Conservation (phyloP, 2,797 vertebrate genomes). For the Heterohyrax brucei region DNA sequence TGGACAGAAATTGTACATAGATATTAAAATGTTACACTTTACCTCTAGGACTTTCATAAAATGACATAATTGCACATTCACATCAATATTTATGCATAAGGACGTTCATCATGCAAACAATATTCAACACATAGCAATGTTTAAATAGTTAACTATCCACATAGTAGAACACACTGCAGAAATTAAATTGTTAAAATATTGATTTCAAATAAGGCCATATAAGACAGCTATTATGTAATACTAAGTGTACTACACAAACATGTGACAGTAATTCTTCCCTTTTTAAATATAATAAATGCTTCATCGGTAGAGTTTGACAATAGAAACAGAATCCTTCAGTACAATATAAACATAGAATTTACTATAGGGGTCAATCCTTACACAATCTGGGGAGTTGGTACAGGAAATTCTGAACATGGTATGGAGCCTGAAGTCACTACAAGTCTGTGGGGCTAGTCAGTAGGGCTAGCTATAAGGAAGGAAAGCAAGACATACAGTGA, state of each 20-base stretch:
- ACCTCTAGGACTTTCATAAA: neutral
- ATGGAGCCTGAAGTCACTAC: too few species aligned
- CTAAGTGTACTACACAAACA: neutral
- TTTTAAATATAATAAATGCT: neutral
- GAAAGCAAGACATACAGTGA: neutral
- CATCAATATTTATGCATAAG: neutral
- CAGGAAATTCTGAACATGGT: neutral
- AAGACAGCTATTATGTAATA: neutral
- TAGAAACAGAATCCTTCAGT: neutral
- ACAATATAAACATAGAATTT: neutral
- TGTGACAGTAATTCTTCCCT: neutral
- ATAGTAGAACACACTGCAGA: neutral
- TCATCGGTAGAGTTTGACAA: neutral
- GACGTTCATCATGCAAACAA: neutral
- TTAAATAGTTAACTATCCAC: neutral
- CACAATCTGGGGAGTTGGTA: neutral
- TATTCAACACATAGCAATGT: neutral
- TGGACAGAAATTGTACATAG: neutral
- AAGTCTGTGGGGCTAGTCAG: neutral
- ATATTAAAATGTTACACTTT: neutral
- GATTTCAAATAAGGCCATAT: neutral
- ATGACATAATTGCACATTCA: neutral
- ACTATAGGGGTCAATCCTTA: neutral
- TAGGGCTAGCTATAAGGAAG: too few species aligned
- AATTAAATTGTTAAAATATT: slow-evolving; percentile 13